A percentile compares a stretch with the other conserved stretches of the same genome.
Evolutionary conservation across 1,140 invertebrate genomes (phyloP).

Genomic region (Theocolax elegans): DNA sequence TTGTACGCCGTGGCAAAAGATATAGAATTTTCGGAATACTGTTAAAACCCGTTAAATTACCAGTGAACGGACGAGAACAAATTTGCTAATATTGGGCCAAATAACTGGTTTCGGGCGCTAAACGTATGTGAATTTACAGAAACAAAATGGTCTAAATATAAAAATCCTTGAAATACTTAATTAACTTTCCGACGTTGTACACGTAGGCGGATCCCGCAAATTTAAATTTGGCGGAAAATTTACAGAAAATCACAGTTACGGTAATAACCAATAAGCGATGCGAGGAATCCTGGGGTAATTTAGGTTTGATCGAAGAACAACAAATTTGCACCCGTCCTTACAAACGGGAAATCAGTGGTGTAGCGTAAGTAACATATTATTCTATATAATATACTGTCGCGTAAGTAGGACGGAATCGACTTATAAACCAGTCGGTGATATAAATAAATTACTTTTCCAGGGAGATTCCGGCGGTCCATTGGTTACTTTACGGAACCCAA

Average conservation of each 20-base stretch:
- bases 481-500: neutral
- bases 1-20: neutral
- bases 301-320: no score
- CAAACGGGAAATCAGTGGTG: no score
- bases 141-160: no score
- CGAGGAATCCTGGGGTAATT: no score
- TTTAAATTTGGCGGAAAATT: no score
- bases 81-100: neutral
- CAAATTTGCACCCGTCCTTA: no score
- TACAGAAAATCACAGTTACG: no score
- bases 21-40: neutral
- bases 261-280: no score
- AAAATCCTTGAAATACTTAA: no score
- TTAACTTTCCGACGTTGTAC: neutral
- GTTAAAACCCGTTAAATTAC: neutral
- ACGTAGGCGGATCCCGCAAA: no score
- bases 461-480: constrained; percentile 1
- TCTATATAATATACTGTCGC: no score
- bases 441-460: neutral
- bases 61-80: neutral
- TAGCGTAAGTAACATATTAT: no score
- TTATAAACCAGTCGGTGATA: neutral
- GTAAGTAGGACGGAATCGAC: neutral
- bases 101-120: neutral
- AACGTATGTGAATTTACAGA: neutral